Conservation (phyloP, 2,113 vertebrate genomes). For the Megalops atlanticus region DNA sequence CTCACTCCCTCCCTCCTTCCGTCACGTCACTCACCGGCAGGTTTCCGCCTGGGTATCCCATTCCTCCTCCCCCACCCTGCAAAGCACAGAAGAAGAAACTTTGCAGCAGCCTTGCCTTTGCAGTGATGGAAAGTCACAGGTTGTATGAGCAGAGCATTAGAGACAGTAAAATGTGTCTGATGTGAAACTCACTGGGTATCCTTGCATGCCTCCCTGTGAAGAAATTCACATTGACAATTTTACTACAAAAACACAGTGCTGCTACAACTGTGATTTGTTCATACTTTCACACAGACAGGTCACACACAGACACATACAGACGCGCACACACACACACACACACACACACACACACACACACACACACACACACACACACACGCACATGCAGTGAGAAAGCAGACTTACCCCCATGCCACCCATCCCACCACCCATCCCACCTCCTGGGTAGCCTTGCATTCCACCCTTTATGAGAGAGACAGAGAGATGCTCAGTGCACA, state of each 20-base stretch:
- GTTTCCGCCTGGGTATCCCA: slow-evolving; percentile 55
- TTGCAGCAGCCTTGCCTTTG: background rate
- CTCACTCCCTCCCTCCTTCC: background rate
- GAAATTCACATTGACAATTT: background rate
- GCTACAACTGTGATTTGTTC: too few species aligned
- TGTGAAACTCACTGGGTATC: slow-evolving; percentile 5
- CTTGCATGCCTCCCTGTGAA: slow-evolving; percentile 4
- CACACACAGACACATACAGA: too few species aligned
- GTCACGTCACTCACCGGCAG: slow-evolving; percentile 56
- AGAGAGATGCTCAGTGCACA: background rate
- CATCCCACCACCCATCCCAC: background rate
- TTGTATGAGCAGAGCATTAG: background rate
- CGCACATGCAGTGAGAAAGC: background rate
- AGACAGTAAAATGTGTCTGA: too few species aligned
- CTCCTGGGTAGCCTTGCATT: background rate
- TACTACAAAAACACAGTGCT: too few species aligned
- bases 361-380: background rate
- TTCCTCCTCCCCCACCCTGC: slow-evolving; percentile 21
- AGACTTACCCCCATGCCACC: slow-evolving; percentile 17
- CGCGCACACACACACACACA: background rate
- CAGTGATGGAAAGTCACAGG: background rate
- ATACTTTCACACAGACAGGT: background rate
- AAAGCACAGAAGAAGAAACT: background rate
- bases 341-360: background rate
- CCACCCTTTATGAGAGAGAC: background rate